A percentile compares a stretch with the other conserved stretches of the same genome.
Evolutionary conservation across 2,888 invertebrate species (phyloP).

Genomic region (Ditylenchus weischeri): DNA sequence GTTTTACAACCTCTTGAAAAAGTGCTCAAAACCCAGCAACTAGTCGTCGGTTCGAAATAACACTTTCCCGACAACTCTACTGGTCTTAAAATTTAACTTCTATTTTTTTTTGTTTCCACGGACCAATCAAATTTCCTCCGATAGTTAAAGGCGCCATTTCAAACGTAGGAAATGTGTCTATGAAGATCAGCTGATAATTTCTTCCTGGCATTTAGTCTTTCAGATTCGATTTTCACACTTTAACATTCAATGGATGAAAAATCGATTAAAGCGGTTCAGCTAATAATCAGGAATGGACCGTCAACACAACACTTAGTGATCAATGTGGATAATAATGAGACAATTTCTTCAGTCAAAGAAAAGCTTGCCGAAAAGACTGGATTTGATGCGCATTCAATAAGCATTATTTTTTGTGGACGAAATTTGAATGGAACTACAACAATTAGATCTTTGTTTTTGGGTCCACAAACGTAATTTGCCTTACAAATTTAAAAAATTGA

Average conservation of each 20-base stretch:
- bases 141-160: too few species aligned
- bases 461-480: constrained; percentile 14
- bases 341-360: constrained; percentile 1
- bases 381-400: neutral
- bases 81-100: too few species aligned
- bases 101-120: too few species aligned
- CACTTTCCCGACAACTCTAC: too few species aligned
- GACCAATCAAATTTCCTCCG: too few species aligned
- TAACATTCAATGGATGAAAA: neutral
- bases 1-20: too few species aligned
- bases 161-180: too few species aligned
- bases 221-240: neutral
- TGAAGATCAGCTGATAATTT: too few species aligned
- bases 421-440: constrained; percentile 9
- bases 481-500: neutral
- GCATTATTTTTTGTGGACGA: constrained; percentile 11
- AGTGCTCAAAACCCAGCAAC: too few species aligned
- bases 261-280: constrained; percentile 7
- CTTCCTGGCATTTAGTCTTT: neutral
- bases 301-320: constrained; percentile 3
- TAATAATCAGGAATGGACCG: neutral
- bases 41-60: too few species aligned
- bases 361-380: constrained; percentile 6
- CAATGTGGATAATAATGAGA: neutral
- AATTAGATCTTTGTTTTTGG: constrained; percentile 2